A percentile compares a stretch with the other conserved stretches of the same genome.
These are phyloP conservation scores for Eurytoma adleriae DNA, from an alignment of 2,888 invertebrate genomes.

Conservation along the genomic window DNA sequence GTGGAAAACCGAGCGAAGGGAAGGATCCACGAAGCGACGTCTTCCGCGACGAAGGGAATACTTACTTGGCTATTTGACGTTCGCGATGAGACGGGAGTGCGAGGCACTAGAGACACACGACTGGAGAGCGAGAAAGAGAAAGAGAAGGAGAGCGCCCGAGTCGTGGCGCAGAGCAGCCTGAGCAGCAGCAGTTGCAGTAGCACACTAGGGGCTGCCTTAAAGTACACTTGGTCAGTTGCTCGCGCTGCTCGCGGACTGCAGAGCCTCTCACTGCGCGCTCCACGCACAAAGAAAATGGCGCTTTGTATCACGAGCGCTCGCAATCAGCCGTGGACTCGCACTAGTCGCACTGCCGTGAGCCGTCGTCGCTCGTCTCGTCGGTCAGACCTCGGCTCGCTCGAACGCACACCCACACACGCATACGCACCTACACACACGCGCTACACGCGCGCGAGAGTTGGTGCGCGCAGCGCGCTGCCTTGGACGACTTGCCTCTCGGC, in stretches of 20 bases:
- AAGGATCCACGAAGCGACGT: slow-evolving; percentile 4
- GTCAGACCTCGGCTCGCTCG: background rate
- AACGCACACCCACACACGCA: background rate
- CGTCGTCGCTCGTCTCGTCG: background rate
- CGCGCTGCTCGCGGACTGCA: background rate
- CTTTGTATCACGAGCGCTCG: slow-evolving; percentile 34
- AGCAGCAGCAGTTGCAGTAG: slow-evolving; percentile 16
- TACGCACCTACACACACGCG: background rate
- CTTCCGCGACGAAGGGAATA: background rate
- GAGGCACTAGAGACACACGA: background rate
- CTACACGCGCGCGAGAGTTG: background rate
- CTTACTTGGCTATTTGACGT: background rate
- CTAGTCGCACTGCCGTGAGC: background rate
- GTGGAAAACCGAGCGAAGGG: background rate
- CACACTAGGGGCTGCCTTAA: slow-evolving; percentile 6
- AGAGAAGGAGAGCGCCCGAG: background rate
- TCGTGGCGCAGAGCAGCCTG: background rate
- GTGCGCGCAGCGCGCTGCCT: background rate
- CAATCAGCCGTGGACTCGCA: slow-evolving; percentile 27
- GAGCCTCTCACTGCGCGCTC: background rate
- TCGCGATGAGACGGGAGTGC: background rate
- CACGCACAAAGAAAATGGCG: slow-evolving; percentile 56
- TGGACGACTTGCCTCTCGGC: background rate
- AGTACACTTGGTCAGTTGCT: slow-evolving; percentile 12
- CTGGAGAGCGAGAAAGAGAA: background rate